Base-by-base conservation (phyloP, 2,888 invertebrate genomes). In the Sthenelais limicola region DNA sequence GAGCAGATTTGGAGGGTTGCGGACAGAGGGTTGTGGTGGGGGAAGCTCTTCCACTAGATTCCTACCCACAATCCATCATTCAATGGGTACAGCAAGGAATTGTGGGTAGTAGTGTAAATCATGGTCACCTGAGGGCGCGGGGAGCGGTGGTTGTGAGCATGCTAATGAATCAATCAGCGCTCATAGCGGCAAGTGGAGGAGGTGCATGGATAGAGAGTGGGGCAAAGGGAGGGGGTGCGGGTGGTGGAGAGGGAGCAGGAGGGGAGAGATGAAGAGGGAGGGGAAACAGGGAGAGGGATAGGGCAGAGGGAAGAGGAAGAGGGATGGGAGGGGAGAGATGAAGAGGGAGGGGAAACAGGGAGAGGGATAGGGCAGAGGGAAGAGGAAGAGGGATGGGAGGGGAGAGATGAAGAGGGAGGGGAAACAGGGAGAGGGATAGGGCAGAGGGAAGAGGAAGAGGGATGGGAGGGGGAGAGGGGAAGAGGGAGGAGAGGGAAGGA, bases 401-500 rank as follows among this genome's bases (percentile, higher is more conserved):
- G 9, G 18, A 21, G 21, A 21, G 21, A 21, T 18, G 21, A 9
- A 21, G 12, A 52, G 12, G 21, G 12, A 52, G 52, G 52, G 52
- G 21, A 21, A 21, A 9, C 9, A 24, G 18, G 52, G 21, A 9
- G 21, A 21, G 9, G 21, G 21, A 9, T 18, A 18, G 21, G 15
- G 52, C 9, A 15, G 9, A 9, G 21, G 18, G 52, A 12, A 52
- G 15, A 52, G 21, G 21, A 35, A 30, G 32, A 62, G 32, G 21
- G 62, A 62, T 18, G 21, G 62, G 21, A 35, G 32, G 62, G 21
- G 32, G 32, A 21, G 21, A 21, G 21, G 32, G 32, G 32, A 30
- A 33, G 32, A 35, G 21, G 62, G 32, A 35, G 21, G 62, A 30
- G 21, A 62, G 62, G 21, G 32, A 62, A 21, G 21, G 32, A 30